phyloP scores from a whole-genome alignment of 1,140 invertebrate genomes.

The Frieseomelitta varia region DNA sequence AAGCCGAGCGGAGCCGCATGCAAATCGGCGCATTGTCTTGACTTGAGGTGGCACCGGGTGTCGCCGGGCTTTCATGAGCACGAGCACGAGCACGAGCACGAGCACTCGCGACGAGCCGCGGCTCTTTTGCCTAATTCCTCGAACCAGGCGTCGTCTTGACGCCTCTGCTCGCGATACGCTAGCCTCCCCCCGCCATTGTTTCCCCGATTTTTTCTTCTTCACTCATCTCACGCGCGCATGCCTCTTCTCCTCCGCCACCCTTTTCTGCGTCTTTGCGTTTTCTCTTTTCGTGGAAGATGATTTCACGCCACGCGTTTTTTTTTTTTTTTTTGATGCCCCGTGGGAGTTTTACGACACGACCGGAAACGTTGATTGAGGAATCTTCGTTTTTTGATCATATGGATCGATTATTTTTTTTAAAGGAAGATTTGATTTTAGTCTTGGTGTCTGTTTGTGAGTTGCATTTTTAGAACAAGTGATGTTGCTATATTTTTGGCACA shows the following conservation, averaged over 20 bases:
- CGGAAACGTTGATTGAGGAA: not conserved
- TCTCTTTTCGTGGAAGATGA: not conserved
- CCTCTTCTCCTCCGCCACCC: not conserved
- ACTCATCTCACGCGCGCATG: no score
- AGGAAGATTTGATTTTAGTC: not conserved
- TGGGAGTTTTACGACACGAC: not conserved
- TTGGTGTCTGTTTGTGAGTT: not conserved
- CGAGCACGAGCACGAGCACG: not conserved
- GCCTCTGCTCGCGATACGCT: not conserved
- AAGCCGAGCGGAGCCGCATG: constrained; percentile 59
- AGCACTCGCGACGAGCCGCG: not conserved
- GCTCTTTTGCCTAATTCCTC: constrained; percentile 7
- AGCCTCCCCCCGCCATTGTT: not conserved
- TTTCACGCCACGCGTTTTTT: not conserved
- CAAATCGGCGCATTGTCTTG: constrained; percentile 66
- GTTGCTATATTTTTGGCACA: not conserved
- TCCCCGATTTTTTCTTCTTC: not conserved
- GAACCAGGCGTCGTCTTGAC: not conserved
- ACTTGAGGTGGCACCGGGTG: constrained; percentile 42
- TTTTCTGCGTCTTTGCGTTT: not conserved
- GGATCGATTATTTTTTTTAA: not conserved
- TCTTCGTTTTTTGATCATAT: not conserved
- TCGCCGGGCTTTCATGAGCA: constrained; percentile 50
- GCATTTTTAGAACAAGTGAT: not conserved
- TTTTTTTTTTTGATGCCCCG: not conserved